A percentile compares a stretch with the other conserved stretches of the same genome.
Conservation (phyloP, 2,888 invertebrate species). For the Epinotia bilunana region DNA sequence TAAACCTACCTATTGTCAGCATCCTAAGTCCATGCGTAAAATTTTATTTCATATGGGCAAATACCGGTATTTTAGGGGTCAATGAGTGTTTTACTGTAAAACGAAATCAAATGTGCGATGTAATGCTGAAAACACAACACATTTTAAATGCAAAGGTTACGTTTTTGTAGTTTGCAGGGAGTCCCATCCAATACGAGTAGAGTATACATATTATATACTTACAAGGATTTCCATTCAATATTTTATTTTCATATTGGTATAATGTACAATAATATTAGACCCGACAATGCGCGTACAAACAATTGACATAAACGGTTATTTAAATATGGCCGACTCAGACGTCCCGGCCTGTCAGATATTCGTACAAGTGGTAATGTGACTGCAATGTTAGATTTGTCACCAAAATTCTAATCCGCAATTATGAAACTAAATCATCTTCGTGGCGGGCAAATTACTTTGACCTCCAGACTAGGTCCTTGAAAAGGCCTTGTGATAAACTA, state of each 20-base stretch:
- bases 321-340: no score
- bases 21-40: no score
- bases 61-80: no score
- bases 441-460: conserved; percentile 9
- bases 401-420: not conserved
- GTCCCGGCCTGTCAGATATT: not conserved
- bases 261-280: no score
- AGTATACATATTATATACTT: not conserved
- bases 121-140: no score
- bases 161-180: not conserved
- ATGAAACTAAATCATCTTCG: not conserved
- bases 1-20: not conserved
- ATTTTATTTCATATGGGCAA: no score
- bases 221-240: no score
- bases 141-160: no score
- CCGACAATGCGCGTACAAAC: no score
- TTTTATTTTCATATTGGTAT: no score
- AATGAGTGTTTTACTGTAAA: not conserved
- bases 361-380: not conserved
- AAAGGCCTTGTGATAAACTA: not conserved
- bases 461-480: conserved; percentile 26
- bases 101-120: no score
- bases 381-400: not conserved
- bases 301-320: no score
- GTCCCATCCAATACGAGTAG: not conserved